These are phyloP conservation scores for Bubalus kerabau DNA, from an alignment of 2,113 vertebrate genomes.

Conservation along the genomic window DNA sequence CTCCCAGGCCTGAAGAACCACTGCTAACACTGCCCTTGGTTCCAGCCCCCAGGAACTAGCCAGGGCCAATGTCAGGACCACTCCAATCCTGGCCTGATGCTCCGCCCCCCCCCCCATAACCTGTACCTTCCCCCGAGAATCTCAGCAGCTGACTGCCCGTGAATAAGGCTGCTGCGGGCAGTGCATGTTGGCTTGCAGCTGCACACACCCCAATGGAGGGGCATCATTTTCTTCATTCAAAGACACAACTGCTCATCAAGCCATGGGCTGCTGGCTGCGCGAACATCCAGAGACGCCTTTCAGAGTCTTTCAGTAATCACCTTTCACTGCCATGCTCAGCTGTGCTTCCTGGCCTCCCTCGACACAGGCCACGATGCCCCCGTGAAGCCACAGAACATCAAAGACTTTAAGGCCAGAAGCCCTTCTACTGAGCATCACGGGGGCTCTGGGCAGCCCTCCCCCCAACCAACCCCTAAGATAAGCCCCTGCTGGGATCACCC, in stretches of 20 bases:
- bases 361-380: not conserved
- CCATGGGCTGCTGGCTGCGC: not conserved
- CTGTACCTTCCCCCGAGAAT: not conserved
- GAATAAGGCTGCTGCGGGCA: not conserved
- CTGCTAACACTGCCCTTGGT: not conserved
- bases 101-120: not conserved
- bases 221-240: not conserved
- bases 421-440: not conserved
- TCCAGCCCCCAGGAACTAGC: not conserved
- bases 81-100: not conserved
- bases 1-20: not conserved
- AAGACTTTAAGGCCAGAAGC: not conserved
- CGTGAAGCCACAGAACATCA: not conserved
- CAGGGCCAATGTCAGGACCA: not conserved
- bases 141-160: not conserved
- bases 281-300: not conserved
- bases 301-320: not conserved
- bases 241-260: not conserved
- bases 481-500: not conserved
- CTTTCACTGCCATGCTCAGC: not conserved
- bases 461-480: not conserved
- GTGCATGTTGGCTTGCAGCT: not conserved
- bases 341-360: not conserved
- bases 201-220: not conserved
- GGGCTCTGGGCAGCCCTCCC: not conserved